Evolutionary conservation across 2,888 invertebrate species (phyloP).

Genomic region (Hydropsyche betteni): DNA sequence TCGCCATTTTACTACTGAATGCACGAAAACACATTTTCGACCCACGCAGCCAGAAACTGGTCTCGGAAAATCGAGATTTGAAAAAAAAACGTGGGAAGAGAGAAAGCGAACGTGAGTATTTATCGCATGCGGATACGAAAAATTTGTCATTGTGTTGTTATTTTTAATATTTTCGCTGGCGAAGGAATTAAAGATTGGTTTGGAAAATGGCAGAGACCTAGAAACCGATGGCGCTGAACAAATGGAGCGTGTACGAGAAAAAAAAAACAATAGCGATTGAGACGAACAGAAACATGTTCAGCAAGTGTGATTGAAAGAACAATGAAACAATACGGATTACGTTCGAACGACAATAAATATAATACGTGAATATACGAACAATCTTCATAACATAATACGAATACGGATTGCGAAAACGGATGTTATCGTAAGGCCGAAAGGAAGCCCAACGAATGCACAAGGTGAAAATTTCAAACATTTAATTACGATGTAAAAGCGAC

Average conservation of each 20-base stretch:
- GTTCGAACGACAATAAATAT: neutral
- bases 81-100: constrained; percentile 30
- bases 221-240: neutral
- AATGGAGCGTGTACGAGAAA: neutral
- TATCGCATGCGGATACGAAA: constrained; percentile 1
- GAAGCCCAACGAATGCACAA: neutral
- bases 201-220: constrained; percentile 15
- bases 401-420: too few relatives aligned
- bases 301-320: neutral
- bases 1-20: neutral
- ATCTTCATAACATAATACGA: too few relatives aligned
- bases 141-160: neutral
- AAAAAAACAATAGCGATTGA: neutral
- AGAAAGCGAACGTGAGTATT: constrained; percentile 13
- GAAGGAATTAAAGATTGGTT: neutral
- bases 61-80: neutral
- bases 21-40: constrained; percentile 5
- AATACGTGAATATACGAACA: neutral
- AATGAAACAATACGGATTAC: neutral
- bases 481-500: neutral
- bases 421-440: constrained; percentile 1
- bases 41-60: constrained; percentile 7
- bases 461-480: neutral
- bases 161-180: neutral
- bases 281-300: neutral